Percentiles rank a stretch among this genome's conserved stretches.
phyloP scores from a whole-genome alignment of 1,140 invertebrate species.

The Temnothorax nylanderi region DNA sequence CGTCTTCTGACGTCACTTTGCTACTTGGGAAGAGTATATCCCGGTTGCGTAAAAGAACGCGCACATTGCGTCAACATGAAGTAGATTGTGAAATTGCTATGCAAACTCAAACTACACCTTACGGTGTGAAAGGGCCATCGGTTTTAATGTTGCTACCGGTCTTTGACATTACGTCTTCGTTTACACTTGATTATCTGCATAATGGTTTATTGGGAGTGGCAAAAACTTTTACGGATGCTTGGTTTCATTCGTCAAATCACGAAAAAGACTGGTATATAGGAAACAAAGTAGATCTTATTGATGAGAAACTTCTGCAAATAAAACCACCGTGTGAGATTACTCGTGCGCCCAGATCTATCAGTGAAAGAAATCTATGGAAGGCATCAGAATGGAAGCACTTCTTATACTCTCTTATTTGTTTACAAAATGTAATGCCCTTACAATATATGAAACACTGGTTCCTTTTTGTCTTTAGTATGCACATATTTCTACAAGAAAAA shows the following conservation, averaged over 20 bases:
- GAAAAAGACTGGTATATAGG: background rate
- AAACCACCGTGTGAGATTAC: conserved; percentile 15
- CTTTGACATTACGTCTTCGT: conserved; percentile 5
- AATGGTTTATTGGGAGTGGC: background rate
- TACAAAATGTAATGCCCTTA: conserved; percentile 24
- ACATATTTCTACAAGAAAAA: conserved; percentile 29
- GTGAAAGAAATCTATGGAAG: conserved; percentile 37
- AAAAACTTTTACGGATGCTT: conserved; percentile 18
- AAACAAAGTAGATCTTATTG: conserved; percentile 6
- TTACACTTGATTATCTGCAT: conserved; percentile 11
- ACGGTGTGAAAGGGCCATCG: conserved; percentile 7
- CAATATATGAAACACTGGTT: conserved; percentile 28
- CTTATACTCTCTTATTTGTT: conserved; percentile 8
- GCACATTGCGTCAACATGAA: conserved; percentile 16
- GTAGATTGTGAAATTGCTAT: conserved; percentile 16
- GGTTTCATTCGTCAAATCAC: conserved; percentile 10
- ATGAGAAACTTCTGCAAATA: conserved; percentile 7
- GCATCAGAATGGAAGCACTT: conserved; percentile 21
- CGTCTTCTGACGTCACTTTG: too few relatives aligned
- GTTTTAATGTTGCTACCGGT: background rate
- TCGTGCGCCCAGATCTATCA: conserved; percentile 1
- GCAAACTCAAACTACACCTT: conserved; percentile 14
- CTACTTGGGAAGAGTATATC: background rate
- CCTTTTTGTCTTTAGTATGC: background rate
- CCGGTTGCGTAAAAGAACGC: conserved; percentile 7